Percentiles rank a stretch among this genome's conserved stretches.
phyloP scores from a whole-genome alignment of 2,797 vertebrate species.

The Anabas testudineus region DNA sequence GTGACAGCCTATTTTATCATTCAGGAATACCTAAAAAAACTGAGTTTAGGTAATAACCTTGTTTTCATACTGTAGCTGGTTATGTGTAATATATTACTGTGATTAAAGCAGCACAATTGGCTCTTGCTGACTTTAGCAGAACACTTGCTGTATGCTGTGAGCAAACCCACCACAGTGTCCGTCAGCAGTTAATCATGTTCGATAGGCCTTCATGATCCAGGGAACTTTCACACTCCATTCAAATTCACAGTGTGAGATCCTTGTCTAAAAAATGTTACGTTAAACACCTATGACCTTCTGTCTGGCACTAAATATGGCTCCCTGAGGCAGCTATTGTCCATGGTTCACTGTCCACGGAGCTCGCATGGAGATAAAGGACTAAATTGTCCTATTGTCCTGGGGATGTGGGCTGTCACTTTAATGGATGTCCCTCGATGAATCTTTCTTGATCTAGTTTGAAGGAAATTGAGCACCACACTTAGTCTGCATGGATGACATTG shows the following conservation, averaged over 20 bases:
- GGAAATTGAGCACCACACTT: constrained; percentile 53
- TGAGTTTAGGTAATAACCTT: background rate
- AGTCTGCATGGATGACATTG: constrained; percentile 51
- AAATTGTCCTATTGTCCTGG: constrained; percentile 56
- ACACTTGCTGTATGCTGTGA: background rate
- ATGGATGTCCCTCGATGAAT: constrained; percentile 63
- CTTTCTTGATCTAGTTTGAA: constrained; percentile 50
- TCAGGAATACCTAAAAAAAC: background rate
- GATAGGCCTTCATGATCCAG: constrained; percentile 7
- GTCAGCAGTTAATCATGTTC: constrained; percentile 38
- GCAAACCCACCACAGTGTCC: background rate
- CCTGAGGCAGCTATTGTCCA: constrained; percentile 43
- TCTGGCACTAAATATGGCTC: constrained; percentile 35
- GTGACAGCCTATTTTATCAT: background rate
- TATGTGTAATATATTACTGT: constrained; percentile 5
- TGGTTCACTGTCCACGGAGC: constrained; percentile 47
- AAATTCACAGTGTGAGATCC: constrained; percentile 37
- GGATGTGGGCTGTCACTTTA: constrained; percentile 48
- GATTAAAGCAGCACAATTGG: too few species aligned
- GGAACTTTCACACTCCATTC: constrained; percentile 22
- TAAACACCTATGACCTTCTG: constrained; percentile 52
- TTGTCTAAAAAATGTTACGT: constrained; percentile 39
- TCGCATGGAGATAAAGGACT: constrained; percentile 59
- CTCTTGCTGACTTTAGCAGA: constrained; percentile 13
- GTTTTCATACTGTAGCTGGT: constrained; percentile 3